phyloP scores from a whole-genome alignment of 2,888 invertebrate species.

The Meteorus cinctellus region DNA sequence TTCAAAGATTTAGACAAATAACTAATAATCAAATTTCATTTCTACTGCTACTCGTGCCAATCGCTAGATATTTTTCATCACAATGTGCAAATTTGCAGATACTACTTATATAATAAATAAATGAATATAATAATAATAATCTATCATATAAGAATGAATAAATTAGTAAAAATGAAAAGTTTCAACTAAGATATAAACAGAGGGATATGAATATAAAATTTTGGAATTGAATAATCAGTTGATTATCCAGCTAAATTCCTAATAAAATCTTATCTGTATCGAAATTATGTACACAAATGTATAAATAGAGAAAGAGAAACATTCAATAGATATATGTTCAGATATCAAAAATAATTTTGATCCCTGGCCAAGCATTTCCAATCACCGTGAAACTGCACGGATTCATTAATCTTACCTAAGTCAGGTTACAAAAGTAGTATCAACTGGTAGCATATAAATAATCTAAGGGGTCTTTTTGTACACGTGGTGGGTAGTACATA shows the following conservation, averaged over 20 bases:
- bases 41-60: constrained; percentile 39
- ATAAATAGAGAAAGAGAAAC: not conserved
- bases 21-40: not conserved
- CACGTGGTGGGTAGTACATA: constrained; percentile 27
- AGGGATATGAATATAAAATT: not conserved
- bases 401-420: constrained; percentile 53
- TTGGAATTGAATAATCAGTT: not conserved
- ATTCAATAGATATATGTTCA: constrained; percentile 1
- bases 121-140: not conserved
- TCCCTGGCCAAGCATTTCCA: constrained; percentile 10
- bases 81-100: constrained; percentile 35
- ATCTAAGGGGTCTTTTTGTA: constrained; percentile 44
- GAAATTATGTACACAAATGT: not conserved
- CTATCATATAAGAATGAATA: not conserved
- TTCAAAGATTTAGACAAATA: not conserved
- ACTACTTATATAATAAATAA: constrained; percentile 28
- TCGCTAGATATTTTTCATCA: constrained; percentile 33
- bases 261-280: not conserved
- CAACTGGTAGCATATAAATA: constrained; percentile 53
- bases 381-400: not conserved
- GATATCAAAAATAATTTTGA: constrained; percentile 11
- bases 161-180: not conserved
- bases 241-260: not conserved
- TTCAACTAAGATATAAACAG: not conserved
- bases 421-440: constrained; percentile 52